Evolutionary conservation across 2,888 invertebrate species (phyloP).

Genomic region (Mamestra brassicae): DNA sequence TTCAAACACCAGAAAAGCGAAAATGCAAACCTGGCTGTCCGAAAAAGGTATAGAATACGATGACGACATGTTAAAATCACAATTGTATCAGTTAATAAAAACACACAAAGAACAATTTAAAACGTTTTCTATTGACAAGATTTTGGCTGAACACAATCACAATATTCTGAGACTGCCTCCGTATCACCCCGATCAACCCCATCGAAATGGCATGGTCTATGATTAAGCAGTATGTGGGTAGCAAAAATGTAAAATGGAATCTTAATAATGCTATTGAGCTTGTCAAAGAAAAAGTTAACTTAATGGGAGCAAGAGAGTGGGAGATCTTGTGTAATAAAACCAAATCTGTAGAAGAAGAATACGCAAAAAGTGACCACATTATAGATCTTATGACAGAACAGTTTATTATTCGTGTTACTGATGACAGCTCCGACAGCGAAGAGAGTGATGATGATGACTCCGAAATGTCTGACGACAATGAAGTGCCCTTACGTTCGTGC

Average conservation of each 20-base stretch:
- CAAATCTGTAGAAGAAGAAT: constrained; percentile 47
- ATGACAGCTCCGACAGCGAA: constrained; percentile 14
- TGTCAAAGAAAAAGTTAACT: constrained; percentile 52
- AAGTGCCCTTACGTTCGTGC: constrained; percentile 10
- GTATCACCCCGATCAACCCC: constrained; percentile 12
- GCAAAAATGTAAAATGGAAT: constrained; percentile 31
- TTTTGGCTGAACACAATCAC: constrained; percentile 16
- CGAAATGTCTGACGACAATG: constrained; percentile 7
- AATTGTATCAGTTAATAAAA: constrained; percentile 28
- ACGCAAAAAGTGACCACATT: constrained; percentile 33
- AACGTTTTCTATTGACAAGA: constrained; percentile 4
- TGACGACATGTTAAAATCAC: constrained; percentile 1
- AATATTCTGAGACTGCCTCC: background rate
- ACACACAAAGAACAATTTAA: constrained; percentile 8
- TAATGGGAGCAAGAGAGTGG: constrained; percentile 58
- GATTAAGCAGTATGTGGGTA: constrained; percentile 27
- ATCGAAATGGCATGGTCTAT: constrained; percentile 29
- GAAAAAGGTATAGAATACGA: constrained; percentile 22
- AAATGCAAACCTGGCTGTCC: constrained; percentile 22
- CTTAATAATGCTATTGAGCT: constrained; percentile 41
- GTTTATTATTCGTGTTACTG: constrained; percentile 38
- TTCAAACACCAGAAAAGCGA: constrained; percentile 14
- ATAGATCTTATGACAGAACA: constrained; percentile 47
- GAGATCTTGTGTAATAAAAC: constrained; percentile 51
- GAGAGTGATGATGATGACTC: constrained; percentile 14